phyloP scores from a whole-genome alignment of 2,888 invertebrate species.

The Brachylomia viminalis region DNA sequence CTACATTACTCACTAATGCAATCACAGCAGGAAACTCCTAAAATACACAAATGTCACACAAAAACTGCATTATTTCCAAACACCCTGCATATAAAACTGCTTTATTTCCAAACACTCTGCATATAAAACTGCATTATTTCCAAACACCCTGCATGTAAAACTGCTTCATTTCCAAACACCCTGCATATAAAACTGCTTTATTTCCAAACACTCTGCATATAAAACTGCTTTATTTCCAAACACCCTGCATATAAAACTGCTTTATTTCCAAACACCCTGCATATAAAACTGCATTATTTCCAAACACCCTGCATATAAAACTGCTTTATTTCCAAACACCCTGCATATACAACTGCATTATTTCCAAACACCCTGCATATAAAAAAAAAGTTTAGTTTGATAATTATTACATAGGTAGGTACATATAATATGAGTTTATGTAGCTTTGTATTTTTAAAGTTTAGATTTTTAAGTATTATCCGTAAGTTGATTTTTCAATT shows the following conservation, averaged over 20 bases:
- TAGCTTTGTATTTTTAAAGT: too few species aligned
- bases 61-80: neutral
- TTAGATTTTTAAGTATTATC: too few species aligned
- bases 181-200: constrained; percentile 4
- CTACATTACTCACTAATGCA: neutral
- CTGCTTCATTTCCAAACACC: neutral
- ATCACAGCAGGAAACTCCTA: neutral
- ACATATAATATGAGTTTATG: too few species aligned
- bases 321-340: neutral
- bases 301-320: neutral
- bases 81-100: neutral
- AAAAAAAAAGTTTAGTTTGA: too few species aligned
- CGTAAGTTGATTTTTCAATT: too few species aligned
- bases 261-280: neutral
- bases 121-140: constrained; percentile 14
- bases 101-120: neutral
- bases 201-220: neutral
- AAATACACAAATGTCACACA: neutral
- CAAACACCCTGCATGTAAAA: neutral
- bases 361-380: neutral
- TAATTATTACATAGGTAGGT: too few species aligned
- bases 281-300: constrained; percentile 14
- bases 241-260: neutral
- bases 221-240: constrained; percentile 1
- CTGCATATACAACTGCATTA: too few species aligned